phyloP scores from a whole-genome alignment of 2,797 vertebrate species.

The Ctenopoma kingsleyae region DNA sequence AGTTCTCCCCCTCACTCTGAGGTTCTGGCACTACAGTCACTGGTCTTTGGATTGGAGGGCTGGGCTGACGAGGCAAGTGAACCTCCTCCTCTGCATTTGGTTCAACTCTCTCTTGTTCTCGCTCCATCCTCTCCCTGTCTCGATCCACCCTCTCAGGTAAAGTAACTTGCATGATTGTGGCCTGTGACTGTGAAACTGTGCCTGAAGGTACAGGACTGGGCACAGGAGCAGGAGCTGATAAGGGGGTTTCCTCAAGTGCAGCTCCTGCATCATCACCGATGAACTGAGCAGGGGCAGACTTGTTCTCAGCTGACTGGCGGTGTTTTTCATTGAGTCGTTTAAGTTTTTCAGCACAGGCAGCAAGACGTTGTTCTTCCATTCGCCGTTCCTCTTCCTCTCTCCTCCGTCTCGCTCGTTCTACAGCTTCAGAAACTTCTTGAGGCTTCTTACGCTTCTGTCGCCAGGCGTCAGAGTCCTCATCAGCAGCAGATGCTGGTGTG shows the following conservation, averaged over 20 bases:
- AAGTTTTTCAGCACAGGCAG: constrained; percentile 97
- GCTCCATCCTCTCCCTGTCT: constrained; percentile 59
- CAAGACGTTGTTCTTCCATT: constrained; percentile 97
- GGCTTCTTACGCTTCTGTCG: constrained; percentile 95
- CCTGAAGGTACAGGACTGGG: constrained; percentile 62
- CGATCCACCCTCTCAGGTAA: constrained; percentile 50
- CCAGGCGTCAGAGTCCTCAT: constrained; percentile 95
- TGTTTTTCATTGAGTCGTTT: constrained; percentile 97
- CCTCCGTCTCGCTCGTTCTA: constrained; percentile 94
- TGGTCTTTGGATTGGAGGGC: constrained; percentile 75
- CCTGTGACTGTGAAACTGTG: constrained; percentile 59
- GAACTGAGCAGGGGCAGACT: constrained; percentile 58
- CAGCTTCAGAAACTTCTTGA: constrained; percentile 93
- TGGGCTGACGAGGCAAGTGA: constrained; percentile 74
- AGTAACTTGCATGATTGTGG: constrained; percentile 43
- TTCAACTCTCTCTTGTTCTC: constrained; percentile 66
- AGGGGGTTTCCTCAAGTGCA: constrained; percentile 53
- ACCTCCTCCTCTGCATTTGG: constrained; percentile 72
- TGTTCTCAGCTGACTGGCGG: constrained; percentile 67
- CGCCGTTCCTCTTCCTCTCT: constrained; percentile 95
- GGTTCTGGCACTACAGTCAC: constrained; percentile 57
- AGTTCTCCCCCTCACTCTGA: constrained; percentile 55
- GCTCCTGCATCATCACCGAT: constrained; percentile 55
- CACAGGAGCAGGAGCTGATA: constrained; percentile 39
- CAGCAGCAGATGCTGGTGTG: constrained; percentile 81